phyloP scores from a whole-genome alignment of 2,113 vertebrate species.

The Cynopterus brachyotis region DNA sequence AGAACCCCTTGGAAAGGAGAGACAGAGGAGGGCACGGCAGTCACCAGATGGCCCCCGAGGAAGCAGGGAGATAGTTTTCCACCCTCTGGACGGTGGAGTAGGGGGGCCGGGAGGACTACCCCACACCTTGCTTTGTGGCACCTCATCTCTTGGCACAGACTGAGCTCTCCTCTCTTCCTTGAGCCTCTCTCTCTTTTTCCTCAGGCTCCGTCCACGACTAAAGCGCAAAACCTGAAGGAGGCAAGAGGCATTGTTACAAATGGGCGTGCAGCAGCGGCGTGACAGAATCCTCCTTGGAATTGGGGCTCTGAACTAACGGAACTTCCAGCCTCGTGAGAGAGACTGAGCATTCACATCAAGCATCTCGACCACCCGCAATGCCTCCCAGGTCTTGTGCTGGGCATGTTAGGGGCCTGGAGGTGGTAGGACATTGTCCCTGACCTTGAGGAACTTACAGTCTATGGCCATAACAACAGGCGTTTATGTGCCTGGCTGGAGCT shows the following conservation, averaged over 20 bases:
- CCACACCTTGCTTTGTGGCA: slow-evolving; percentile 89
- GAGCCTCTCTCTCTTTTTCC: slow-evolving; percentile 95
- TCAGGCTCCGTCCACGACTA: slow-evolving; percentile 92
- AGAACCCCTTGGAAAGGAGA: neutral
- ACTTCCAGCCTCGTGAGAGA: neutral
- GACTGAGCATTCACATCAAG: neutral
- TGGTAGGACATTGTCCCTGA: neutral
- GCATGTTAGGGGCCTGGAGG: neutral
- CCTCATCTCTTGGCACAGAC: slow-evolving; percentile 95
- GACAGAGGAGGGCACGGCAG: neutral
- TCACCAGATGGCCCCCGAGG: neutral
- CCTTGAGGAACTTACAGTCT: neutral
- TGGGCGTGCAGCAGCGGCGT: rapidly evolving
- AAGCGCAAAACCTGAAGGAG: slow-evolving; percentile 91
- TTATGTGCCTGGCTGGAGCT: neutral
- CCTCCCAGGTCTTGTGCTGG: neutral
- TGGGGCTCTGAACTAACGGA: neutral
- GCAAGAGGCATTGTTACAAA: slow-evolving; percentile 56
- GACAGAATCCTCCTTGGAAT: neutral
- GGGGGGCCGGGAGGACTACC: neutral
- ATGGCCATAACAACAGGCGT: neutral
- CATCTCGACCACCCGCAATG: neutral
- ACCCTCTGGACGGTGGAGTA: neutral
- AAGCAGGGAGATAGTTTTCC: neutral
- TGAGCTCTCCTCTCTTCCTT: slow-evolving; percentile 95